Evolutionary conservation across 1,140 invertebrate genomes (phyloP), one percentile per base, ranked within the genome.

Genomic region (Phocides pigmalion): DNA sequence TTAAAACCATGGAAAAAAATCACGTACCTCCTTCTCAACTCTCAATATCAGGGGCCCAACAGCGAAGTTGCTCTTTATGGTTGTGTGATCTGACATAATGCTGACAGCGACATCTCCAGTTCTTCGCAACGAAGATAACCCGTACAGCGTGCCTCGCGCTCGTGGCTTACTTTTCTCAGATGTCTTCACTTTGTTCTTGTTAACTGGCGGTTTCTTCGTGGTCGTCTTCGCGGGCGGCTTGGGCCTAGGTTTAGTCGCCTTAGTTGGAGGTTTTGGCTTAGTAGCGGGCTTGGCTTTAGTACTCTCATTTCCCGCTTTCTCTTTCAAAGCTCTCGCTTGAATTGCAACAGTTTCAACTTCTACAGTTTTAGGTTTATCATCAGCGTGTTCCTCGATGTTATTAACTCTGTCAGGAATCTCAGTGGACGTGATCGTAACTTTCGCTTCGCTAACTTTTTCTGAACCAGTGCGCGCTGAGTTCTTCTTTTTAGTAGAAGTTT

Each of bases 31-130:
- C 91, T 96, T 96, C 77, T 97, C 96, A 0, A 97, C 96, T 82
- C 95, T 95, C 37, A 97, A 84, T 4, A 95, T 94, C 5, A 97
- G 78, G 0, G 96, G 96, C 41, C 96, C 96, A 22, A 97, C 85
- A 11, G 94, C 94, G 82, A 97, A 97, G 79, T 95, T 96, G 8
- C 95, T 96, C 76, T 95, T 96, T 12, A 97, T 95, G 20, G 95
- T 96, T 0, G 95, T 96, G 69, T 96, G 94, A 71, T 95, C 94
- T 62, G 94, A 93, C 94, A 95, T 95, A 82, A 96, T 95, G 76
- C 94, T 95, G 25, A 97, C 96, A 12, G 94, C 94, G 1, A 97
- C 96, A 73, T 97, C 95, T 32, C 95, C 96, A 47, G 94, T 94
- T 72, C 96, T 93, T 76, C 94, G 94, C 61, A 97, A 81, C 6